Evolutionary conservation across 2,888 invertebrate species (phyloP).

Genomic region (Phaedon cochleariae): DNA sequence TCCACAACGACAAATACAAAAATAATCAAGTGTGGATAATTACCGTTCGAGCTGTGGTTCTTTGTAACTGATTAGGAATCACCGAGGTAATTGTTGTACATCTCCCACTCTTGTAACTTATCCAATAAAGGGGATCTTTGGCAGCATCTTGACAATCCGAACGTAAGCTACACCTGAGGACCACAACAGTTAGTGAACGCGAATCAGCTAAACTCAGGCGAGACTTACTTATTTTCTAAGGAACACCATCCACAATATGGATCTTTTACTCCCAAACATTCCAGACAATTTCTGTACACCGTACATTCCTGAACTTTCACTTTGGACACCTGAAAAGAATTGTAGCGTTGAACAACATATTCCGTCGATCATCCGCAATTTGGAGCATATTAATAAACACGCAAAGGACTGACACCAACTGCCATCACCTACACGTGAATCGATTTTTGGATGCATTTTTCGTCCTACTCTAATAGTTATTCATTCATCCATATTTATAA

Average conservation of each 20-base stretch:
- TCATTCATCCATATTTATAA: too few species aligned
- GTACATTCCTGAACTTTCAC: conserved; percentile 95
- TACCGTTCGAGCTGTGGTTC: conserved; percentile 89
- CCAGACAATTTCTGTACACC: conserved; percentile 88
- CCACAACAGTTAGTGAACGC: neutral
- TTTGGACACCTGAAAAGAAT: conserved; percentile 72
- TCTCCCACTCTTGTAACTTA: conserved; percentile 95
- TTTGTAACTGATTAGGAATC: conserved; percentile 88
- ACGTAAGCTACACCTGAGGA: conserved; percentile 80
- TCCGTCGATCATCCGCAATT: too few species aligned
- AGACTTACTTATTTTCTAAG: conserved; percentile 83
- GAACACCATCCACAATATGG: conserved; percentile 99
- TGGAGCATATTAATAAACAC: too few species aligned
- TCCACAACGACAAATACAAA: too few species aligned
- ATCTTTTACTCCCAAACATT: conserved; percentile 92
- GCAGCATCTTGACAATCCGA: conserved; percentile 93
- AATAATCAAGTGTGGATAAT: conserved; percentile 23
- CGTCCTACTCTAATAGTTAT: too few species aligned
- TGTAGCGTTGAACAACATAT: neutral
- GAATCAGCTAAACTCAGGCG: neutral
- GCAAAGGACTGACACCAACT: too few species aligned
- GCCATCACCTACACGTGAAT: too few species aligned
- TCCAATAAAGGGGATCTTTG: conserved; percentile 93
- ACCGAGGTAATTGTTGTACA: conserved; percentile 95
- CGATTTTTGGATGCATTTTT: too few species aligned